These are phyloP conservation scores for Bombus balteatus DNA, from an alignment of 1,140 invertebrate species.

Conservation along the genomic window DNA sequence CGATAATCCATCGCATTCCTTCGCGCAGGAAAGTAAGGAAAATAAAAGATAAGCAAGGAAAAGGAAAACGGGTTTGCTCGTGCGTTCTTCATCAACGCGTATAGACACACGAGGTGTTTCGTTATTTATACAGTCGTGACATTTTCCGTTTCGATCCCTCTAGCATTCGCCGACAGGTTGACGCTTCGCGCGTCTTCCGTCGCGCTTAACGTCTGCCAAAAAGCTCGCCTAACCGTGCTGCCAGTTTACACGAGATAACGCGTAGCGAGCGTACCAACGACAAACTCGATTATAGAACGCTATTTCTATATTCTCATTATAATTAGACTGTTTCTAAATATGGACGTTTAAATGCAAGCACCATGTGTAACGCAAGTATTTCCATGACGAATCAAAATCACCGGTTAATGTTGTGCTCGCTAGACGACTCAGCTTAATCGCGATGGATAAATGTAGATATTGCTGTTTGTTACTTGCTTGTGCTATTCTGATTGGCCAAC, in stretches of 20 bases:
- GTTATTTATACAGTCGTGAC: constrained; percentile 44
- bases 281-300: constrained; percentile 41
- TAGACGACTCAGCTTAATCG: background rate
- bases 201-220: constrained; percentile 35
- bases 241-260: constrained; percentile 48
- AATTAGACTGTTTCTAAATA: constrained; percentile 43
- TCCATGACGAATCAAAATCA: constrained; percentile 16
- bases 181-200: constrained; percentile 30
- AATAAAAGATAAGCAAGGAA: background rate
- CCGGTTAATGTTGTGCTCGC: constrained; percentile 6
- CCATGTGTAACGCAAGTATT: constrained; percentile 1
- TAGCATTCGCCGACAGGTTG: constrained; percentile 23
- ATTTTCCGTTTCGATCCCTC: constrained; percentile 39
- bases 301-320: constrained; percentile 47
- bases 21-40: background rate
- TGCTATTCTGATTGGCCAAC: background rate
- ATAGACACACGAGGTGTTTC: background rate
- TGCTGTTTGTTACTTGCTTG: background rate
- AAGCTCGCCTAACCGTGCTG: constrained; percentile 25
- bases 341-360: constrained; percentile 36
- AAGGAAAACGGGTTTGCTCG: background rate
- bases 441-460: background rate
- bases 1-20: background rate
- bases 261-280: constrained; percentile 25
- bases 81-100: background rate